Conservation (phyloP, 2,888 invertebrate species). For the Crioceris asparagi region DNA sequence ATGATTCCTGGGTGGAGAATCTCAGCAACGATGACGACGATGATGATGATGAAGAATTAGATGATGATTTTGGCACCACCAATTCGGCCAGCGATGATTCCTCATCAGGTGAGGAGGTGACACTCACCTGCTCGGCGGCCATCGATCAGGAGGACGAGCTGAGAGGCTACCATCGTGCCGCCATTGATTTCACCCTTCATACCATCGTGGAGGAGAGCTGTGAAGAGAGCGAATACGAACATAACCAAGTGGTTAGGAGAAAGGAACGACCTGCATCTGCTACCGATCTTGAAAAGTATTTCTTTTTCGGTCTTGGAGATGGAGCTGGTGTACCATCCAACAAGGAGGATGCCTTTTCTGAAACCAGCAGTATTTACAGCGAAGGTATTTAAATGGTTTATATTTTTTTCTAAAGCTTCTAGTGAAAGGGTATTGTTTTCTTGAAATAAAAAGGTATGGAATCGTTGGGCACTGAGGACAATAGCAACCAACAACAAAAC, state of each 20-base stretch:
- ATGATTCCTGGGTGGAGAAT: conserved; percentile 88
- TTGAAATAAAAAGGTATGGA: too few relatives aligned
- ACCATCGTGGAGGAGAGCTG: conserved; percentile 92
- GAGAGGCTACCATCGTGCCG: conserved; percentile 69
- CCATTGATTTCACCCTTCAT: conserved; percentile 81
- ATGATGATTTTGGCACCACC: conserved; percentile 41
- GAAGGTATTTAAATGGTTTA: too few relatives aligned
- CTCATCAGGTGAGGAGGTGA: conserved; percentile 59
- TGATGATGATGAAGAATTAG: too few relatives aligned
- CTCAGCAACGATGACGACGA: conserved; percentile 65
- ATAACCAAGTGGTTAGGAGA: conserved; percentile 38
- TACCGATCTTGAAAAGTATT: conserved; percentile 82
- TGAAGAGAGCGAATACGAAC: conserved; percentile 83
- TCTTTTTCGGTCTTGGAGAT: conserved; percentile 75
- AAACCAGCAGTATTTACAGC: conserved; percentile 78
- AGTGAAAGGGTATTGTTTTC: too few relatives aligned
- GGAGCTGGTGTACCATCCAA: conserved; percentile 42
- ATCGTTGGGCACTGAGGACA: conserved; percentile 52
- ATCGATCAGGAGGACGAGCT: conserved; percentile 69
- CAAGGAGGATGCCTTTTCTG: conserved; percentile 58
- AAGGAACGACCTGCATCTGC: conserved; percentile 61
- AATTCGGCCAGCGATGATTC: conserved; percentile 49
- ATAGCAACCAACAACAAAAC: conserved; percentile 26
- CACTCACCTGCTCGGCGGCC: conserved; percentile 43
- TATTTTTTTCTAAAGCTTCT: too few relatives aligned